Conservation (phyloP, 2,797 vertebrate genomes). For the Acanthurus tractus region DNA sequence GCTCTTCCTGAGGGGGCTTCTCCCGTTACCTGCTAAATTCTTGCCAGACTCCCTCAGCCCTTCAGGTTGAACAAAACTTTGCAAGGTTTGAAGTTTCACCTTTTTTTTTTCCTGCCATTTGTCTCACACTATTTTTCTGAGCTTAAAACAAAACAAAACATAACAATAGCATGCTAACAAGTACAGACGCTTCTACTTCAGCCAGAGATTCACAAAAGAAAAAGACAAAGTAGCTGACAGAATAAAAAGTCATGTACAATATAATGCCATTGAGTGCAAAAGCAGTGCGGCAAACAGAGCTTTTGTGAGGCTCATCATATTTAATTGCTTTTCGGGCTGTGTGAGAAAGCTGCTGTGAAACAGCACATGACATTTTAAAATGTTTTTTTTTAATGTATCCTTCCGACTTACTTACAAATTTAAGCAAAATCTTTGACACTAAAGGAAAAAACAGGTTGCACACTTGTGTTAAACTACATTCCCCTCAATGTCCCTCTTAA, state of each 20-base stretch:
- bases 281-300: no score
- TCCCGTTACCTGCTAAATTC: slow-evolving; percentile 73
- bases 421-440: no score
- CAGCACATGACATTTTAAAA: background rate
- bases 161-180: slow-evolving; percentile 27
- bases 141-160: background rate
- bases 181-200: background rate
- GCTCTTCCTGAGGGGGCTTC: slow-evolving; percentile 50
- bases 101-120: slow-evolving; percentile 21
- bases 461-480: background rate
- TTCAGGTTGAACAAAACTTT: slow-evolving; percentile 18
- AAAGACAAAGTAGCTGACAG: background rate
- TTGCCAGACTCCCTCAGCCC: slow-evolving; percentile 43
- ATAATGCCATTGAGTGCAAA: background rate
- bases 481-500: slow-evolving; percentile 1
- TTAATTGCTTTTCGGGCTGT: no score
- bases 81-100: slow-evolving; percentile 43
- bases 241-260: background rate
- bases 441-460: background rate
- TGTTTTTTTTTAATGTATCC: background rate
- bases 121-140: slow-evolving; percentile 15
- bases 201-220: background rate
- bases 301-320: no score
- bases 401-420: background rate
- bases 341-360: no score